Evolutionary conservation across 2,797 vertebrate species (phyloP).

Genomic region (Falco peregrinus): DNA sequence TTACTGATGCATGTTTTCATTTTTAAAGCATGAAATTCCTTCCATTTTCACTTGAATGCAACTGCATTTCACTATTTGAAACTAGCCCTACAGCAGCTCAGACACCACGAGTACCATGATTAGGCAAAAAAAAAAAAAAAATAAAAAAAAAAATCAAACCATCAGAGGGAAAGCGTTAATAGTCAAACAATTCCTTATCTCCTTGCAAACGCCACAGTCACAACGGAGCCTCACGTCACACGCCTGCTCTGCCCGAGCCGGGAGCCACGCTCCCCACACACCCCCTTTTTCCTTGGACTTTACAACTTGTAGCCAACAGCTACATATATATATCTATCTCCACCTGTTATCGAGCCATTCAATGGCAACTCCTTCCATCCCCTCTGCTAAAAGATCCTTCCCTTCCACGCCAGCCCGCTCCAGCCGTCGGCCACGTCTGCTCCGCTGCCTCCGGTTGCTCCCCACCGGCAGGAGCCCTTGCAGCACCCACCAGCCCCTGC

Average conservation of each 20-base stretch:
- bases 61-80: not conserved
- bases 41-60: not conserved
- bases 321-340: not conserved
- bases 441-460: not conserved
- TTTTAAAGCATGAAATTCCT: not conserved
- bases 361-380: rapidly evolving
- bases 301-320: not conserved
- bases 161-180: not conserved
- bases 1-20: not conserved
- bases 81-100: not conserved
- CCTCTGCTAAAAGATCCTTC: not conserved
- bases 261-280: not conserved
- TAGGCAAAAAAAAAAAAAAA: not conserved
- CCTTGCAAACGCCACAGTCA: not conserved
- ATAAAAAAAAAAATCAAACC: not conserved
- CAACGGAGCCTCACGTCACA: not conserved
- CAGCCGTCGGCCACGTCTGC: not conserved
- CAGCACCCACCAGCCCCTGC: rapidly evolving
- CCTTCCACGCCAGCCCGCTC: not conserved
- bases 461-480: not conserved
- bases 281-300: not conserved
- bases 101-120: not conserved
- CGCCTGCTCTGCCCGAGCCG: not conserved
- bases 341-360: rapidly evolving
- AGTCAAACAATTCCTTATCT: not conserved